Base-by-base conservation (phyloP, 2,888 invertebrate genomes). In the Hartigia nigra region DNA sequence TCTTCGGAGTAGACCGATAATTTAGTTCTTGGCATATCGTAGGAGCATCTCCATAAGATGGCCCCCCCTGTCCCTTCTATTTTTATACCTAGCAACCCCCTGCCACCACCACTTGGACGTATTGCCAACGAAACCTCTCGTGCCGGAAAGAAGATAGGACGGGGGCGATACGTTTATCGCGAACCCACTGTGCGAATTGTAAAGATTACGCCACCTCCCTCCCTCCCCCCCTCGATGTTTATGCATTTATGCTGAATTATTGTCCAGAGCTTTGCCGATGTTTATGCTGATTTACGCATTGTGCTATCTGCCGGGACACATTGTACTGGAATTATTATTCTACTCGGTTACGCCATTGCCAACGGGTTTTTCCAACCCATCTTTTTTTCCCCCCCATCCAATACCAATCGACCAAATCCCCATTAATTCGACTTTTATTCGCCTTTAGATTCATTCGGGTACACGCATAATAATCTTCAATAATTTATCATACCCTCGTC, bases 201-300 rank as follows among this genome's bases (percentile, higher is more conserved):
- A 88, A 90, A 89, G 90, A 90, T 90, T 90, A 90, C 88, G 88
- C 87, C 84, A 39, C 14, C 39, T 4, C 23, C 55, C 55, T 23
- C 55, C 4, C 14, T 2, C 23, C 23, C 39, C 39, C 37, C 14
- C 39, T 23, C 70, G 76, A 74, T 79, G 78, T 79, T 79, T 79
- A 77, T 90, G 90, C 89, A 90, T 90, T 90, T 90, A 91, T 90
- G 90, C 90, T 91, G 91, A 91, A 89, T 90, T 91, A 91, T 91
- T 90, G 90, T 90, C 86, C 83, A 84, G 85, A 86, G 90, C 91
- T 91, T 91, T 90, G 90, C 89, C 89, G 88, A 90, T 91, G 90
- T 91, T 91, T 89, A 91, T 91, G 90, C 91, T 91, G 91, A 91
- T 91, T 91, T 91, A 91, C 91, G 91, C 90, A 89, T 91, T 91